A percentile compares a stretch with the other conserved stretches of the same genome.
These are phyloP conservation scores for Danionella dracula DNA, from an alignment of 2,797 vertebrate genomes.

Conservation along the genomic window DNA sequence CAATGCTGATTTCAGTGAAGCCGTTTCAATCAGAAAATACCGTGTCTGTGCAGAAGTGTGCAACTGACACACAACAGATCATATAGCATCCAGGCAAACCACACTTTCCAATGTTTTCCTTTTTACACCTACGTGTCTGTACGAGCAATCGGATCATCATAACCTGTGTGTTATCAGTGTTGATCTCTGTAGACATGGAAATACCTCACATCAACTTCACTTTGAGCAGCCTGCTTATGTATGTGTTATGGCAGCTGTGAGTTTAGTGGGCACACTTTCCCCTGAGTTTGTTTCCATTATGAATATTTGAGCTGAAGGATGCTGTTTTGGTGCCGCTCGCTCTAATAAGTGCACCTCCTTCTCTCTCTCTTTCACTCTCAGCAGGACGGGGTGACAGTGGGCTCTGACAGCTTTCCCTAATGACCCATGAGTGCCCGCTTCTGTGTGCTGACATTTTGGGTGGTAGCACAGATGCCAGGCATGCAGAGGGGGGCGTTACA, in stretches of 20 bases:
- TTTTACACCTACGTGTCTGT: neutral
- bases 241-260: neutral
- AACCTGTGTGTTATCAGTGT: constrained; percentile 1
- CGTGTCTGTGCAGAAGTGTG: too few species aligned
- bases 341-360: constrained; percentile 30
- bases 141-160: neutral
- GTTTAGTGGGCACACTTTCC: neutral
- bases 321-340: neutral
- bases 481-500: constrained; percentile 31
- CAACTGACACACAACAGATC: neutral
- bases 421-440: constrained; percentile 63
- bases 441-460: constrained; percentile 49
- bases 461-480: constrained; percentile 42
- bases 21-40: too few species aligned
- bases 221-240: neutral
- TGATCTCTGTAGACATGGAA: neutral
- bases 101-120: neutral
- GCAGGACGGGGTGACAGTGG: constrained; percentile 29
- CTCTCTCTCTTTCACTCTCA: constrained; percentile 13
- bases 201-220: neutral
- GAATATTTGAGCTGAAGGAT: constrained; percentile 22
- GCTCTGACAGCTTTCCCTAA: constrained; percentile 63
- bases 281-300: constrained; percentile 34
- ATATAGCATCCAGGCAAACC: neutral
- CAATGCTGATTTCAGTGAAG: too few species aligned